These are phyloP conservation scores for Bos javanicus DNA, from an alignment of 2,113 vertebrate species.

Conservation along the genomic window DNA sequence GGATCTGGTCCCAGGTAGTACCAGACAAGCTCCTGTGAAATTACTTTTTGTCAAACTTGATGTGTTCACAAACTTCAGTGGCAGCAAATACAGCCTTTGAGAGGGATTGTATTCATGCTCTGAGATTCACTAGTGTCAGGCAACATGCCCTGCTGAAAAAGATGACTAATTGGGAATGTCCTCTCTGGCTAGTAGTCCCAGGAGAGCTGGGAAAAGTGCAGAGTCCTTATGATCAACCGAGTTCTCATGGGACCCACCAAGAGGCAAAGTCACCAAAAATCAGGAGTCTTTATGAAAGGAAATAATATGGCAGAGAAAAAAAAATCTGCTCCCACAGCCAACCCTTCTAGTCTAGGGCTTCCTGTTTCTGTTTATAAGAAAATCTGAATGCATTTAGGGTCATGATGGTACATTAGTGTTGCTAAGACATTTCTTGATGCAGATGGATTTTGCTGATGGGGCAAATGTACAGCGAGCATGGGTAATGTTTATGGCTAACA, in stretches of 20 bases:
- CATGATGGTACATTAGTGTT: neutral
- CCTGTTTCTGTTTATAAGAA: neutral
- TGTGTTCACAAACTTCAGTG: neutral
- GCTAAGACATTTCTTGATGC: neutral
- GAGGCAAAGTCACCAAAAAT: constrained; percentile 2
- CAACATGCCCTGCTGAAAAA: neutral
- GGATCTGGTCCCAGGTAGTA: neutral
- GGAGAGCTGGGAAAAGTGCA: neutral
- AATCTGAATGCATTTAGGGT: neutral
- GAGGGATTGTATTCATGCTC: neutral
- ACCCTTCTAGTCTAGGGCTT: neutral
- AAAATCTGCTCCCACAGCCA: neutral
- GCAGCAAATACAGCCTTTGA: neutral
- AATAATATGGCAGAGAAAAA: neutral
- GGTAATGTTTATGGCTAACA: neutral
- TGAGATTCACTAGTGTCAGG: neutral
- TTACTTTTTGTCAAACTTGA: neutral
- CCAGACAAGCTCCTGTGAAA: neutral
- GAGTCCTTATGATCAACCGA: neutral
- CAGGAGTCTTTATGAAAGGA: neutral
- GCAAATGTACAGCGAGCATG: neutral
- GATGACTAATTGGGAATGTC: neutral
- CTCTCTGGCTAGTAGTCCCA: neutral
- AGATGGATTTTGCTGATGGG: neutral
- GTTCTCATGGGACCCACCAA: neutral